Conservation (phyloP, 2,888 invertebrate species). For the Asteroscopus sphinx region DNA sequence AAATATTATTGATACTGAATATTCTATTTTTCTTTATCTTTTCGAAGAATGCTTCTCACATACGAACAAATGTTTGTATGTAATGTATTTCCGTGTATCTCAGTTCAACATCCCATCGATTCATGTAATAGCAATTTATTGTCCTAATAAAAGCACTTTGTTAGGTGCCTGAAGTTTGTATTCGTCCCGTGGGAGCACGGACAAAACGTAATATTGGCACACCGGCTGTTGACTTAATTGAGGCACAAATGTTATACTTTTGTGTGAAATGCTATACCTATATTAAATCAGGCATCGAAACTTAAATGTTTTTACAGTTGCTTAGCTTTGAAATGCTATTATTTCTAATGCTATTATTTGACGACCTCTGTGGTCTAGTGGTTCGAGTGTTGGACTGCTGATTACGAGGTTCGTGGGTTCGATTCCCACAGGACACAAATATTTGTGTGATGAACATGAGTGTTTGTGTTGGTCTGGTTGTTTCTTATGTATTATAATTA, state of each 20-base stretch:
- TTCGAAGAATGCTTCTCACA: no score
- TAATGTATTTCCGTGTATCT: conserved; percentile 13
- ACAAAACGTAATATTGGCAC: conserved; percentile 23
- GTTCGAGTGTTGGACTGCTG: no score
- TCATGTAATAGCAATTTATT: conserved; percentile 30
- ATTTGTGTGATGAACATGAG: no score
- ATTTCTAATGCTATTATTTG: no score
- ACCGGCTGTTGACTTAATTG: conserved; percentile 32
- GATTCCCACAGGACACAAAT: no score
- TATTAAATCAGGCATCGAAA: not conserved
- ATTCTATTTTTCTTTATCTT: no score
- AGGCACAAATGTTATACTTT: conserved; percentile 22
- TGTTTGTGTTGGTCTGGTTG: no score
- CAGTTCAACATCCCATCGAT: conserved; percentile 11
- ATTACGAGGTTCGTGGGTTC: no score
- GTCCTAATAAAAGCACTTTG: conserved; percentile 44
- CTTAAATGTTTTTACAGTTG: not conserved
- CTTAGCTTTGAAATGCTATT: no score
- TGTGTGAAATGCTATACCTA: conserved; percentile 3
- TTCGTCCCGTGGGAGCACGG: conserved; percentile 26
- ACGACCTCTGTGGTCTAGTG: no score
- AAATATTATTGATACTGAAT: no score
- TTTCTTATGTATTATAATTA: no score
- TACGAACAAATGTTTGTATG: not conserved
- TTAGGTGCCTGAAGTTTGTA: conserved; percentile 35